Conservation (phyloP, 2,888 invertebrate genomes). For the Dusona sp. region DNA sequence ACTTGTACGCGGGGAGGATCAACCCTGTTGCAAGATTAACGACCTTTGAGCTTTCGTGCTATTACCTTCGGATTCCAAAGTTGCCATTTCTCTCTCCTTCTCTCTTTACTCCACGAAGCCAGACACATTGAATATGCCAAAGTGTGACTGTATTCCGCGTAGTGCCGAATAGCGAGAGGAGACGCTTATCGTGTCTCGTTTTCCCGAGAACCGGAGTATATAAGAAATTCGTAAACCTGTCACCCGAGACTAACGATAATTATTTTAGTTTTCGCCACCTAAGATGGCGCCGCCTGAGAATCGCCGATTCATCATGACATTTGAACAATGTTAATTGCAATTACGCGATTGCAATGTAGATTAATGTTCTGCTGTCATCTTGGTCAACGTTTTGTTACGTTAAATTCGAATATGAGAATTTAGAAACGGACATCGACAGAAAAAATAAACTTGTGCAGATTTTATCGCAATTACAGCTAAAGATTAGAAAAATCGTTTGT, state of each 20-base stretch:
- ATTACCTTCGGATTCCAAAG: conserved; percentile 73
- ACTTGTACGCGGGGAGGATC: conserved; percentile 48
- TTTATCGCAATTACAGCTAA: neutral
- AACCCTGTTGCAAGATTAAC: conserved; percentile 77
- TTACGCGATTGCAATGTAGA: neutral
- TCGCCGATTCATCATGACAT: neutral
- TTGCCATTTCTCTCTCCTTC: conserved; percentile 36
- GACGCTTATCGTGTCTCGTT: conserved; percentile 25
- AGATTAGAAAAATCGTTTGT: neutral
- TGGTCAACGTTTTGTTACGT: neutral
- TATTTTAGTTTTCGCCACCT: conserved; percentile 60
- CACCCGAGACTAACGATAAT: conserved; percentile 76
- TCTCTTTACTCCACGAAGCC: conserved; percentile 32
- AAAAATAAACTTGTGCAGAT: neutral
- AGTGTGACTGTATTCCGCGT: neutral
- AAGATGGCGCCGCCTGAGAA: neutral
- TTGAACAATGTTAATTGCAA: neutral
- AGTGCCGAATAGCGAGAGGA: conserved; percentile 48
- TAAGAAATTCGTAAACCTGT: conserved; percentile 73
- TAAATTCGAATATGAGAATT: no score
- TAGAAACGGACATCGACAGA: no score
- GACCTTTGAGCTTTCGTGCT: conserved; percentile 76
- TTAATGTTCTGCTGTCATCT: neutral
- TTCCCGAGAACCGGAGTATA: conserved; percentile 15
- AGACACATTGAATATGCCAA: conserved; percentile 31